These are phyloP conservation scores for Nymphalis polychloros DNA, from an alignment of 2,888 invertebrate species.

Conservation along the genomic window DNA sequence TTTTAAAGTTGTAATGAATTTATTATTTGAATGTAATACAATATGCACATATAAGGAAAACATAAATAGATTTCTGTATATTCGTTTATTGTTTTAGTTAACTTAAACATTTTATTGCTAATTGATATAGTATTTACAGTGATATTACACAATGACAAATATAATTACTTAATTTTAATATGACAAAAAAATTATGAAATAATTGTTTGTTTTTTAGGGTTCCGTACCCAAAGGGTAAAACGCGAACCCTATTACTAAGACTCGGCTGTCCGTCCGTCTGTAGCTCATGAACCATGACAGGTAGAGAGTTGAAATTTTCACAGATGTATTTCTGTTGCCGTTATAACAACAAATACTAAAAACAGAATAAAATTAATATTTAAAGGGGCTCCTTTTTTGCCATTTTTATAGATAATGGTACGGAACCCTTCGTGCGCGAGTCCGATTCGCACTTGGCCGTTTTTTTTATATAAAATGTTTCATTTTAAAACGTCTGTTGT, in stretches of 20 bases:
- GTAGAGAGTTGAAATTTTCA: too few species aligned
- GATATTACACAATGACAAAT: not conserved
- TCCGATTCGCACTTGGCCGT: too few species aligned
- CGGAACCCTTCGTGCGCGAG: too few species aligned
- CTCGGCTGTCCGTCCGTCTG: too few species aligned
- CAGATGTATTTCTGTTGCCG: too few species aligned
- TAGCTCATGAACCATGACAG: too few species aligned
- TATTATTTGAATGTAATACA: not conserved
- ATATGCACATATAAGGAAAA: not conserved
- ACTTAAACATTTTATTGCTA: slow-evolving; percentile 12
- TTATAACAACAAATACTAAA: too few species aligned
- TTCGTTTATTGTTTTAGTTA: not conserved
- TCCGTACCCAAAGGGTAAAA: too few species aligned
- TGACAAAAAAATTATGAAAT: not conserved
- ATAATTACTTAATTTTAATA: not conserved
- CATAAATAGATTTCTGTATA: not conserved
- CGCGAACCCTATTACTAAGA: too few species aligned
- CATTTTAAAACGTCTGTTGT: not conserved
- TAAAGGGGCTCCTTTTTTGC: too few species aligned
- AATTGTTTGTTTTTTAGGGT: not conserved
- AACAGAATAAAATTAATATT: too few species aligned
- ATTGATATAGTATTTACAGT: slow-evolving; percentile 20
- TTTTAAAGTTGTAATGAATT: slow-evolving; percentile 1
- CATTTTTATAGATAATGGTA: too few species aligned
- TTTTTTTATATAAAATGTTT: not conserved